A percentile compares a stretch with the other conserved stretches of the same genome.
Evolutionary conservation across 1,140 invertebrate genomes (phyloP).

Genomic region (Microvelia longipes): DNA sequence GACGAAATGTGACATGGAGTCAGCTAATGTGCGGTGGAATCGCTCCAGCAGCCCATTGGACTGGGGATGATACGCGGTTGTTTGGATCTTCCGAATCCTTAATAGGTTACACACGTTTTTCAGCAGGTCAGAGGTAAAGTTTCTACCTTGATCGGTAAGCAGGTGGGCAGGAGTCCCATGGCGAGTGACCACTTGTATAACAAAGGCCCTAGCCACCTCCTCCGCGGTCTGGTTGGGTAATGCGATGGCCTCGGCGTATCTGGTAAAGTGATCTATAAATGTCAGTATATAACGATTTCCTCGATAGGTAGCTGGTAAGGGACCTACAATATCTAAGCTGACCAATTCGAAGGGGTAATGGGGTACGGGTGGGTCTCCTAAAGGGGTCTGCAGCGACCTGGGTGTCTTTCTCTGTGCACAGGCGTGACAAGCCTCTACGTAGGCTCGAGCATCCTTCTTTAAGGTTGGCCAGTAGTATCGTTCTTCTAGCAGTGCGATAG

Average conservation of each 20-base stretch:
- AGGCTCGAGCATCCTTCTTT: background rate
- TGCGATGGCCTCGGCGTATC: background rate
- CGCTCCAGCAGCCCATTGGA: slow-evolving; percentile 28
- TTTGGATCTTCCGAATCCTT: slow-evolving; percentile 21
- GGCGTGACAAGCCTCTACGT: background rate
- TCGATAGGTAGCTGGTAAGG: background rate
- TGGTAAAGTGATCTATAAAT: background rate
- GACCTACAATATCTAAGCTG: background rate
- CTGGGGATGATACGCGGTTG: slow-evolving; percentile 28
- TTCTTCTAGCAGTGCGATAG: background rate
- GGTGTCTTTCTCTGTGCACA: background rate
- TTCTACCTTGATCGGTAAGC: slow-evolving; percentile 28
- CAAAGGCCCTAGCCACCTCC: background rate
- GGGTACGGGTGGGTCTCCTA: background rate
- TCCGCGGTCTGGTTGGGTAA: background rate
- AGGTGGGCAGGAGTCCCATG: slow-evolving; percentile 27
- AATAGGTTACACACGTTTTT: slow-evolving; percentile 13
- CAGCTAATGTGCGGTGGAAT: slow-evolving; percentile 27
- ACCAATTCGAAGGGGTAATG: background rate
- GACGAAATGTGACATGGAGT: background rate
- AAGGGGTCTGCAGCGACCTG: background rate
- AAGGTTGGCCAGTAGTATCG: background rate
- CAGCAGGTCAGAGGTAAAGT: slow-evolving; percentile 29
- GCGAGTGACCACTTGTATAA: slow-evolving; percentile 7
- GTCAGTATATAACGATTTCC: background rate